Percentiles rank a stretch among this genome's conserved stretches.
These are phyloP conservation scores for Ceratosolen solmsi DNA, from an alignment of 1,140 invertebrate species.

Conservation along the genomic window DNA sequence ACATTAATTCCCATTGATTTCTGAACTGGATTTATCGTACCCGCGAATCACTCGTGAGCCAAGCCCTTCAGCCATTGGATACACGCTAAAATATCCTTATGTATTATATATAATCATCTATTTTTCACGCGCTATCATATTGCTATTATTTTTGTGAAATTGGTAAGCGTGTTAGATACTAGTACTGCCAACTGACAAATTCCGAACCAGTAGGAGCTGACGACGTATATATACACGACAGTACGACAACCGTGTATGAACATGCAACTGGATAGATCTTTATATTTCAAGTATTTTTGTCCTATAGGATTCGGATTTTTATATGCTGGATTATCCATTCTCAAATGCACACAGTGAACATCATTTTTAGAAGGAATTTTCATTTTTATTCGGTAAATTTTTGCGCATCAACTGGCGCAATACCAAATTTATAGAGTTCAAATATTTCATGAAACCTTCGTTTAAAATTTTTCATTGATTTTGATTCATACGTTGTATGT, in stretches of 20 bases:
- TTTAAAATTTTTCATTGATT: background rate
- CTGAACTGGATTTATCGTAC: conserved; percentile 25
- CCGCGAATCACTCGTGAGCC: background rate
- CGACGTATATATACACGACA: background rate
- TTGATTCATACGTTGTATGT: background rate
- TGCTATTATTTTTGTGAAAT: too few species aligned
- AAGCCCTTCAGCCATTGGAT: too few species aligned
- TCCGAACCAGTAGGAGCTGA: too few species aligned
- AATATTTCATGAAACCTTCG: background rate
- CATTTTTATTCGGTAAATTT: background rate
- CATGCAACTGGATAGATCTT: too few species aligned
- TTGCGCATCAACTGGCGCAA: background rate
- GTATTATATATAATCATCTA: too few species aligned
- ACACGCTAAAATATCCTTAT: too few species aligned
- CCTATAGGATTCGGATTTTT: conserved; percentile 14
- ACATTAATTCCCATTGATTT: conserved; percentile 32
- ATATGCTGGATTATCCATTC: conserved; percentile 25
- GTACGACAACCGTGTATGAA: too few species aligned
- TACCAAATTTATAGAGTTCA: background rate
- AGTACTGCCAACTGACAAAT: too few species aligned
- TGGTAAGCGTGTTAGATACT: too few species aligned
- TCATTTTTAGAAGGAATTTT: background rate
- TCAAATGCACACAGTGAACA: background rate
- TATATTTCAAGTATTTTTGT: too few species aligned
- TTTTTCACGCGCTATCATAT: too few species aligned